phyloP scores from a whole-genome alignment of 2,797 vertebrate genomes.

The Limnodromus scolopaceus region DNA sequence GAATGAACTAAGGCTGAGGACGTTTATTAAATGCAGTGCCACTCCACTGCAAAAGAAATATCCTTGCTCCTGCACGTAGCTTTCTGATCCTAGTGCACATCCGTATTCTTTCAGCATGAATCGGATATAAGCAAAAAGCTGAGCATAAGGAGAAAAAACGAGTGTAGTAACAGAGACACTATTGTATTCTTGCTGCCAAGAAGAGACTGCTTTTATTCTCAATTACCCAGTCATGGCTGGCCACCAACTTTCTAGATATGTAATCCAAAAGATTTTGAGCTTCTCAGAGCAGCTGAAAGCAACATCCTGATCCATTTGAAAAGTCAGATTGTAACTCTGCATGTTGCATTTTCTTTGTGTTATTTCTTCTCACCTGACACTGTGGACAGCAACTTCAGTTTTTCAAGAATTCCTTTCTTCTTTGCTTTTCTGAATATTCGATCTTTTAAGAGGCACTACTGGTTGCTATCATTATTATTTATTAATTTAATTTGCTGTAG shows the following conservation, averaged over 20 bases:
- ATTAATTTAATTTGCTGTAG: background rate
- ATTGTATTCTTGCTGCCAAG: background rate
- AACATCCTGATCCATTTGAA: background rate
- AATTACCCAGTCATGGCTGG: background rate
- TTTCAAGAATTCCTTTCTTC: background rate
- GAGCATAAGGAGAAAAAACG: background rate
- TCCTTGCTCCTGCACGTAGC: background rate
- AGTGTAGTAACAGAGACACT: background rate
- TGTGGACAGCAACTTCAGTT: background rate
- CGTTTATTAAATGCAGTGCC: background rate
- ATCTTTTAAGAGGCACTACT: background rate
- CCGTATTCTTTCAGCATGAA: background rate
- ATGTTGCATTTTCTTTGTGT: background rate
- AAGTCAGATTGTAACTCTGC: background rate
- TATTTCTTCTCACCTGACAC: background rate
- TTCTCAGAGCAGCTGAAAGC: background rate
- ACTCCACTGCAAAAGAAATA: background rate
- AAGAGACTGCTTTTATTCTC: background rate
- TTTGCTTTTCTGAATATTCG: background rate
- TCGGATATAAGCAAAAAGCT: background rate
- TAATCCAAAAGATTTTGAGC: background rate
- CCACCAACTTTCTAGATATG: background rate
- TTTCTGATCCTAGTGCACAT: background rate
- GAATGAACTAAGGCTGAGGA: background rate
- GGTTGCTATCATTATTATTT: background rate